Evolutionary conservation across 2,888 invertebrate genomes (phyloP).

Genomic region (Tachina fera): DNA sequence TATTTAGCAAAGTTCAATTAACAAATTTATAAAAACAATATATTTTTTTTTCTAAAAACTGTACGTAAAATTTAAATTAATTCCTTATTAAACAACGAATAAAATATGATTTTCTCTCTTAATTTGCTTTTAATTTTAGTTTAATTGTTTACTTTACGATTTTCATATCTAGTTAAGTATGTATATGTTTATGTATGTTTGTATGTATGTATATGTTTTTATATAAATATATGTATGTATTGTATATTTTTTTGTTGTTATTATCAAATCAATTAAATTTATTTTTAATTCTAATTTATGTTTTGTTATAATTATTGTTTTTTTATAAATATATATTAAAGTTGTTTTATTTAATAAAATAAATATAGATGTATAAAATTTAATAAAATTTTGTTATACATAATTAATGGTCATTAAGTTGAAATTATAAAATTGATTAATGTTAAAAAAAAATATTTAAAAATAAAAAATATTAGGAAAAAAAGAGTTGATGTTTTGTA

Average conservation of each 20-base stretch:
- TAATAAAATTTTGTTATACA: slow-evolving; percentile 42
- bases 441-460: too few relatives aligned
- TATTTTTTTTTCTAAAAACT: too few relatives aligned
- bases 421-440: slow-evolving; percentile 23
- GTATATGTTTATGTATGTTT: not conserved
- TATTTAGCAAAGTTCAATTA: too few relatives aligned
- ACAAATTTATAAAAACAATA: too few relatives aligned
- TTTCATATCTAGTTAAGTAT: not conserved
- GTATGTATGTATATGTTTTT: slow-evolving; percentile 31
- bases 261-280: not conserved
- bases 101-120: not conserved
- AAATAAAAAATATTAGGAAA: too few relatives aligned
- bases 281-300: slow-evolving; percentile 3
- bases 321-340: slow-evolving; percentile 6
- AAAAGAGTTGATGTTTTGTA: too few relatives aligned
- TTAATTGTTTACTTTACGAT: slow-evolving; percentile 5
- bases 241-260: slow-evolving; percentile 4
- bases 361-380: slow-evolving; percentile 12
- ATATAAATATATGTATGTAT: slow-evolving; percentile 10
- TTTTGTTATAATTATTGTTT: slow-evolving; percentile 20
- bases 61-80: too few relatives aligned
- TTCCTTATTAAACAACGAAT: not conserved
- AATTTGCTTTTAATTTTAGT: slow-evolving; percentile 4
- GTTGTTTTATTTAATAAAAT: slow-evolving; percentile 20
- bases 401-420: slow-evolving; percentile 42